Evolutionary conservation across 1,140 invertebrate genomes (phyloP).

Genomic region (Drosophila arizonae): DNA sequence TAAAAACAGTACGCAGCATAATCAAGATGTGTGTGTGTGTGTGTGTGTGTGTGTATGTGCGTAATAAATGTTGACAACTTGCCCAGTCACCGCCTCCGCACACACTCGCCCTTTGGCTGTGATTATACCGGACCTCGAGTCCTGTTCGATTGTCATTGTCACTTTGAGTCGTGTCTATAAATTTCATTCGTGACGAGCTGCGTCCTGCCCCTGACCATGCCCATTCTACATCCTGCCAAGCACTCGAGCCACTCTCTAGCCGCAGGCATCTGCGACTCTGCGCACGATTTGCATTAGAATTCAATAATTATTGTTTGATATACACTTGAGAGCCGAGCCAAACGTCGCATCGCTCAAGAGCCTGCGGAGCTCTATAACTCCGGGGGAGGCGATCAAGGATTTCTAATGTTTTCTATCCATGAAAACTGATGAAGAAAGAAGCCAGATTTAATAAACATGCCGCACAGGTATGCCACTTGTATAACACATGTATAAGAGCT

Average conservation of each 20-base stretch:
- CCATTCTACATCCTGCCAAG: constrained; percentile 12
- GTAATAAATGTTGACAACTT: constrained; percentile 74
- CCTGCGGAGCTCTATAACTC: background rate
- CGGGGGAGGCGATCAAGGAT: no score
- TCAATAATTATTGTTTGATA: constrained; percentile 79
- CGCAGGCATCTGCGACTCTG: constrained; percentile 35
- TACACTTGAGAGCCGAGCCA: constrained; percentile 57
- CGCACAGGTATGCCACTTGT: no score
- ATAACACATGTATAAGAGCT: no score
- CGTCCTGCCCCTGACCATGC: constrained; percentile 1
- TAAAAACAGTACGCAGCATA: constrained; percentile 78
- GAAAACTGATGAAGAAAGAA: no score
- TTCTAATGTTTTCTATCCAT: no score
- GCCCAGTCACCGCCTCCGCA: constrained; percentile 19
- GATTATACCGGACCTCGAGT: constrained; percentile 67
- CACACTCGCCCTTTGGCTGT: constrained; percentile 59
- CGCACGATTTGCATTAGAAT: constrained; percentile 66
- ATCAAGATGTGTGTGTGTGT: constrained; percentile 9
- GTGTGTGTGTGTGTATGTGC: constrained; percentile 3
- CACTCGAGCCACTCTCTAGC: constrained; percentile 41
- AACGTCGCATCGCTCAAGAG: constrained; percentile 47
- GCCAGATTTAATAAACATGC: no score
- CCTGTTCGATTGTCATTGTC: constrained; percentile 70
- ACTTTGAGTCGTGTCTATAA: constrained; percentile 68
- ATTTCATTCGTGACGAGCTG: constrained; percentile 72